A percentile compares a stretch with the other conserved stretches of the same genome.
Conservation (phyloP, 2,888 invertebrate genomes). For the Bembecia ichneumoniformis region DNA sequence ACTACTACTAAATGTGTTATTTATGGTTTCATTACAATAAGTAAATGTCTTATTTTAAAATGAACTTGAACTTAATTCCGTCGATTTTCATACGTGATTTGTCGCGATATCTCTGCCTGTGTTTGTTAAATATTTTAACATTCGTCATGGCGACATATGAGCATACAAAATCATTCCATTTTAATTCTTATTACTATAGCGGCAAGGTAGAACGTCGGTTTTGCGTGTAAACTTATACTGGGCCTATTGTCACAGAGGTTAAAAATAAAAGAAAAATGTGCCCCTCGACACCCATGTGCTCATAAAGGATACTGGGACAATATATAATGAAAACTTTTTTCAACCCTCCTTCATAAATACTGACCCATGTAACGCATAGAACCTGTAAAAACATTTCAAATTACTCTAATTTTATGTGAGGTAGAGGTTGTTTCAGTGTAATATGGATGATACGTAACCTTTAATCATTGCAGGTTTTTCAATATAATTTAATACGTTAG, state of each 20-base stretch:
- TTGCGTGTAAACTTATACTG: too few species aligned
- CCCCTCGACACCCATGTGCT: not conserved
- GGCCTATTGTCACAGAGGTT: not conserved
- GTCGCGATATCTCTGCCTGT: not conserved
- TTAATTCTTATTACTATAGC: not conserved
- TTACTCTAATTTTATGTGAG: too few species aligned
- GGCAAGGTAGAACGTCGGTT: not conserved
- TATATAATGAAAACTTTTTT: not conserved
- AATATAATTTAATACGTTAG: too few species aligned
- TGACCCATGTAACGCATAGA: too few species aligned
- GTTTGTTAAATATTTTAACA: not conserved
- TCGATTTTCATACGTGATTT: not conserved
- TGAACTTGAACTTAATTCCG: not conserved
- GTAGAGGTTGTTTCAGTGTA: too few species aligned
- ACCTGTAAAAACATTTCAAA: too few species aligned
- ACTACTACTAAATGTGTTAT: too few species aligned
- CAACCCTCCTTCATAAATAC: not conserved
- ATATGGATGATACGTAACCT: too few species aligned
- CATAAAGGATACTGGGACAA: not conserved
- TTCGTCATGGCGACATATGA: not conserved
- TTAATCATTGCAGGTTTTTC: too few species aligned
- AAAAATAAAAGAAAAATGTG: not conserved
- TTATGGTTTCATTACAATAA: too few species aligned
- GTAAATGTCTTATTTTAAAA: not conserved
- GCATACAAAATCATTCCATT: not conserved